These are phyloP conservation scores for Bombus balteatus DNA, from an alignment of 1,140 invertebrate genomes.

Conservation along the genomic window DNA sequence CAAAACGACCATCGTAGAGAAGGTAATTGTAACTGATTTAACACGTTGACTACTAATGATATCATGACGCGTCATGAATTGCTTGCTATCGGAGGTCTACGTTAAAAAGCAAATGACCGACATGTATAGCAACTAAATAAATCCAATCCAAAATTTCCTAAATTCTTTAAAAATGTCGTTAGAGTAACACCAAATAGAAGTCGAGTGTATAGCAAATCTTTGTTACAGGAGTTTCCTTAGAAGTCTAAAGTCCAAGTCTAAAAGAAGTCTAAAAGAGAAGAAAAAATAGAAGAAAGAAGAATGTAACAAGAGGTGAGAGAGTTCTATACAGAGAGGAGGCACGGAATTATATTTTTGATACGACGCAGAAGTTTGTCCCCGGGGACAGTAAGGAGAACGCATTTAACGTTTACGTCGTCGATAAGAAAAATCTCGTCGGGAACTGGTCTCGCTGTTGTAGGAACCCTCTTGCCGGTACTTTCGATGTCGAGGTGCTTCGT, in stretches of 20 bases:
- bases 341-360: slow-evolving; percentile 35
- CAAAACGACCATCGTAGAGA: no score
- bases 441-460: background rate
- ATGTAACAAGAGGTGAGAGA: background rate
- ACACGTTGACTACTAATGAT: no score
- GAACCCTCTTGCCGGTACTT: slow-evolving; percentile 37
- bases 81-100: no score
- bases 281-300: background rate
- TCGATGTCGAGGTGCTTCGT: slow-evolving; percentile 63
- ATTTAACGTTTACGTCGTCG: slow-evolving; percentile 38
- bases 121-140: no score
- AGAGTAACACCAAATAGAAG: no score
- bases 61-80: no score
- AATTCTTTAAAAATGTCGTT: no score
- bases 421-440: slow-evolving; percentile 47
- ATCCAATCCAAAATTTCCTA: no score
- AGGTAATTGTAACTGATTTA: no score
- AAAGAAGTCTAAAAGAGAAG: background rate
- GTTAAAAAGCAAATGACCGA: no score
- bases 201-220: no score
- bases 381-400: slow-evolving; percentile 11
- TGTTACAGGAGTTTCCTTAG: background rate
- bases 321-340: background rate
- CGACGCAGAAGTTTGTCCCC: background rate
- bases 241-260: background rate